Evolutionary conservation across 2,113 vertebrate genomes (phyloP).

Genomic region (Tupaia tana): DNA sequence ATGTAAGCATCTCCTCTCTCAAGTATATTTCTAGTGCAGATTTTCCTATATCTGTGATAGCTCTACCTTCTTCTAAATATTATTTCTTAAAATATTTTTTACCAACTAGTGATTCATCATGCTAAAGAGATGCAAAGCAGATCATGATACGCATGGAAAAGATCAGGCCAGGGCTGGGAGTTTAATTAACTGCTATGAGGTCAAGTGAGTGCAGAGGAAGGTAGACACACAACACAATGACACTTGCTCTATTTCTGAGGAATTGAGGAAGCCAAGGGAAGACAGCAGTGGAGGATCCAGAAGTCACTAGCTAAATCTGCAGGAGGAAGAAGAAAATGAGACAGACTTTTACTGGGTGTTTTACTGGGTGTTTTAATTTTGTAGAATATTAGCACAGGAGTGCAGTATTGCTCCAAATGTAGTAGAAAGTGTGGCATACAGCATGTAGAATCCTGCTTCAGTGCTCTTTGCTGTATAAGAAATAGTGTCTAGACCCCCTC

Average conservation of each 20-base stretch:
- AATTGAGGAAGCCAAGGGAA: background rate
- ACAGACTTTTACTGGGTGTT: background rate
- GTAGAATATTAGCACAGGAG: background rate
- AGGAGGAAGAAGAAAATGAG: background rate
- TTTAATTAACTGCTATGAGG: background rate
- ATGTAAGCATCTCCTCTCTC: background rate
- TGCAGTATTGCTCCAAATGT: background rate
- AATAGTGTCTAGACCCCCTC: background rate
- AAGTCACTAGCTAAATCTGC: background rate
- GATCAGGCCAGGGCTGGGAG: background rate
- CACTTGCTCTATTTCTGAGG: background rate
- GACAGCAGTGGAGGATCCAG: background rate
- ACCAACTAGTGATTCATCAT: background rate
- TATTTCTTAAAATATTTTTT: constrained; percentile 38
- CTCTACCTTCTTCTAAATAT: constrained; percentile 14
- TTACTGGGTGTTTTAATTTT: background rate
- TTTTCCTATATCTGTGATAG: background rate
- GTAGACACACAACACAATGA: background rate
- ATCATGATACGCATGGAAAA: background rate
- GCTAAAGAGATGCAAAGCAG: background rate
- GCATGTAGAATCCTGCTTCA: background rate
- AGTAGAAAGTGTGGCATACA: background rate
- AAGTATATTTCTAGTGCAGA: background rate
- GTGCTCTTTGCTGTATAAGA: background rate
- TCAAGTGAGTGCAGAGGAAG: background rate